Base-by-base conservation (phyloP, 2,888 invertebrate genomes). In the Galeruca laticollis region DNA sequence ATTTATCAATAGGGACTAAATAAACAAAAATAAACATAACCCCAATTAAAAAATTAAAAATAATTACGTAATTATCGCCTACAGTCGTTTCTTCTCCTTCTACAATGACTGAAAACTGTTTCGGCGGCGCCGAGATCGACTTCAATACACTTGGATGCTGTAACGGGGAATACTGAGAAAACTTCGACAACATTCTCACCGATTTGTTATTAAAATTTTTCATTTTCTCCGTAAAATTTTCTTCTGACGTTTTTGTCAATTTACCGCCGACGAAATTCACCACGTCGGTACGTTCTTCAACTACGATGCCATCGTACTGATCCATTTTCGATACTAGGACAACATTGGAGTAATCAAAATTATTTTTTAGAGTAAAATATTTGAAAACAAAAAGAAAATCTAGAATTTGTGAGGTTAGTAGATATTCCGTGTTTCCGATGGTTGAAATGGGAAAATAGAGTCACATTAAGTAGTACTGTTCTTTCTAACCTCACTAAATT, bases 61-160 rank as follows among this genome's bases (percentile, higher is more conserved):
- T 15, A 15, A 47, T 47, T 47, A 47, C 47, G 47, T 9, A 31
- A 13, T 52, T 52, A 10, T 20, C 60, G 60, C 70, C 26, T 63
- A 67, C 82, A 8, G 54, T 6, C 26, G 15, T n/a, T 74, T 83
- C 83, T 73, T 83, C 82, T 35, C 78, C 80, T 79, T 84, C 83
- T 4, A 77, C 75, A 57, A 84, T 84, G 40, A 82, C 79, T 5
- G 82, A 78, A 72, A 82, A 83, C 59, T 77, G 77, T 5, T 75
- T 76, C 5, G 81, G 76, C 40, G 80, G 76, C 33, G 80, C 79
- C 9, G 80, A 78, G n/a, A 75, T 69, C 1, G 79, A 74, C 54
- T 76, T 79, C 73, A 75, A 43, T 37, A 71, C 75, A 18, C 49
- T n/a, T 10, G 60, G 6, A 47, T 63, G 21, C 20, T 75, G 72